Evolutionary conservation across 1,140 invertebrate genomes (phyloP).

Genomic region (Alviniconcha marisindica): DNA sequence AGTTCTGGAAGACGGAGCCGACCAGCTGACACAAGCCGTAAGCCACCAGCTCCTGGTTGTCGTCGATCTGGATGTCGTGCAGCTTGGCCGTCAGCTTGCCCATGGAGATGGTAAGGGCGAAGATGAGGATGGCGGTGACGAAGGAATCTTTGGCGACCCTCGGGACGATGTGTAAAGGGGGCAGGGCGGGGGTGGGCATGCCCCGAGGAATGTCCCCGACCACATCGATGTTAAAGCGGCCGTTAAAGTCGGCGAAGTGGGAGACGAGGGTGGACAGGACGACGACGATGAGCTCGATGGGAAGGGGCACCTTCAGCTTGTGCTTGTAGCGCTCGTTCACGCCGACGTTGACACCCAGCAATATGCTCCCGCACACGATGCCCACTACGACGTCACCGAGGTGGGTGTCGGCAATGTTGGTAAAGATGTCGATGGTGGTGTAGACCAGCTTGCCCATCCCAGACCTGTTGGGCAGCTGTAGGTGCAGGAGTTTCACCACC

Average conservation of each 20-base stretch:
- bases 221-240: conserved; percentile 70
- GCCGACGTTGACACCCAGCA: conserved; percentile 87
- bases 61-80: conserved; percentile 72
- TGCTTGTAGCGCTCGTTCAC: conserved; percentile 86
- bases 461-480: conserved; percentile 69
- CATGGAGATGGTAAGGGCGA: conserved; percentile 44
- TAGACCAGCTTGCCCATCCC: conserved; percentile 62
- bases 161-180: conserved; percentile 19
- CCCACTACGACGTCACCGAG: conserved; percentile 81
- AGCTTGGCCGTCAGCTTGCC: conserved; percentile 73
- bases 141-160: conserved; percentile 5
- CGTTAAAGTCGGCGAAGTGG: conserved; percentile 26
- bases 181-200: conserved; percentile 27
- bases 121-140: conserved; percentile 37
- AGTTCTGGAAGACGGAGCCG: conserved; percentile 52
- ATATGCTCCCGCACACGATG: conserved; percentile 81
- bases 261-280: conserved; percentile 41
- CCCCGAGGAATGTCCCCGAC: conserved; percentile 72
- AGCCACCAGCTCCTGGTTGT: conserved; percentile 78
- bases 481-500: conserved; percentile 81
- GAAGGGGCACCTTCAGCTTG: conserved; percentile 84
- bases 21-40: conserved; percentile 74
- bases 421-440: conserved; percentile 64
- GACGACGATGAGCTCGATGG: conserved; percentile 82
- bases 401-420: conserved; percentile 57